A percentile compares a stretch with the other conserved stretches of the same genome.
phyloP scores from a whole-genome alignment of 2,797 vertebrate genomes.

The Buphagus erythrorhynchus region DNA sequence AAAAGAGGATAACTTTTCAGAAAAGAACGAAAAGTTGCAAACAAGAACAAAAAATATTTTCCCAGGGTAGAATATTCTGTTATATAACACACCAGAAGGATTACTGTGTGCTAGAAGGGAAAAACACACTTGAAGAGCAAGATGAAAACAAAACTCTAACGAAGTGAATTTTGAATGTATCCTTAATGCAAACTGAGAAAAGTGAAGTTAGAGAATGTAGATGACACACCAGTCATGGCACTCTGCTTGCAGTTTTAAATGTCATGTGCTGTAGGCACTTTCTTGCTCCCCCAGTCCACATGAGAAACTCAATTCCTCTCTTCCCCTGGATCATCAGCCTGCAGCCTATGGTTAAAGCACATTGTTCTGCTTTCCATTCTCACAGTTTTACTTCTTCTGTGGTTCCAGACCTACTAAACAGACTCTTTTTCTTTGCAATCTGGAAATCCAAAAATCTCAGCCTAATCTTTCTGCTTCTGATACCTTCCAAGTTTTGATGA shows the following conservation, averaged over 20 bases:
- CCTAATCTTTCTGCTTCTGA: constrained; percentile 10
- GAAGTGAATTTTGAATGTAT: constrained; percentile 39
- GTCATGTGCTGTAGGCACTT: background rate
- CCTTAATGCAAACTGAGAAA: constrained; percentile 49
- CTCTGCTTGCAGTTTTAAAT: constrained; percentile 58
- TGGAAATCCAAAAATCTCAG: constrained; percentile 48
- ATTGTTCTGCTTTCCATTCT: constrained; percentile 56
- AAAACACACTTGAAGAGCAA: constrained; percentile 62
- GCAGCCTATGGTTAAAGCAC: constrained; percentile 33
- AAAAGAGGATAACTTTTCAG: constrained; percentile 22
- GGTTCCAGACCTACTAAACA: constrained; percentile 41
- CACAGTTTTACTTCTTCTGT: constrained; percentile 35
- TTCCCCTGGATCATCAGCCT: constrained; percentile 1
- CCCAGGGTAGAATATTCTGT: constrained; percentile 62
- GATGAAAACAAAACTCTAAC: constrained; percentile 54
- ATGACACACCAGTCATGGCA: constrained; percentile 25
- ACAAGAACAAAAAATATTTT: constrained; percentile 55
- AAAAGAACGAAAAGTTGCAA: constrained; percentile 39
- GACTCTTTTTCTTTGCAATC: constrained; percentile 27
- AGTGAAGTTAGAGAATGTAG: constrained; percentile 34
- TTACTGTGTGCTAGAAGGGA: constrained; percentile 36
- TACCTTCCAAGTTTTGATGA: constrained; percentile 25
- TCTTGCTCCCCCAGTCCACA: background rate
- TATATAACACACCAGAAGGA: constrained; percentile 59
- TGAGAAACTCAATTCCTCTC: constrained; percentile 39